These are phyloP conservation scores for Cherax destructor DNA, from an alignment of 1,140 invertebrate genomes.

Conservation along the genomic window DNA sequence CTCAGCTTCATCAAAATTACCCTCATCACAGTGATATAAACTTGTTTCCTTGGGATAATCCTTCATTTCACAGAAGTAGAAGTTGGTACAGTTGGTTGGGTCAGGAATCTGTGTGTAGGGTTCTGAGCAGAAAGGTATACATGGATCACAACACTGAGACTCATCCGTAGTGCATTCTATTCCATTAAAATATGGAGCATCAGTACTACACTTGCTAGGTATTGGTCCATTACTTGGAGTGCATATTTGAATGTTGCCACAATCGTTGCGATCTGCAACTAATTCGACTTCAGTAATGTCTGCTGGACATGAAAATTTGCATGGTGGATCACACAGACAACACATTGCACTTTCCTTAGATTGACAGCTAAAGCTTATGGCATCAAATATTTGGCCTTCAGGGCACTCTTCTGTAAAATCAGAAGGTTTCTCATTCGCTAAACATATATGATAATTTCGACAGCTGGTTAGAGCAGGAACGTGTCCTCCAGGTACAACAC, in stretches of 20 bases:
- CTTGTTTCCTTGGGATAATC: not conserved
- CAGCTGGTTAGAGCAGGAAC: conserved; percentile 9
- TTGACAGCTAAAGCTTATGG: not conserved
- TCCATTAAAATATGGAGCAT: not conserved
- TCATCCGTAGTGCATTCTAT: not conserved
- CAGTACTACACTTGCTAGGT: not conserved
- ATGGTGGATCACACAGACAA: not conserved
- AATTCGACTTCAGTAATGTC: not conserved
- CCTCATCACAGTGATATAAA: not conserved
- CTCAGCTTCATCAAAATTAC: not conserved
- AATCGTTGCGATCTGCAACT: not conserved
- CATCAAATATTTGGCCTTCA: not conserved
- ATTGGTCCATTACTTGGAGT: not conserved
- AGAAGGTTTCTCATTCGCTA: not conserved
- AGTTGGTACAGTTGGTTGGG: not conserved
- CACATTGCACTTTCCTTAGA: not conserved
- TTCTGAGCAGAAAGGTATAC: not conserved
- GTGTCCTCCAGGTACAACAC: too few species aligned
- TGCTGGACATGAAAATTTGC: not conserved
- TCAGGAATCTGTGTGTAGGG: conserved; percentile 1
- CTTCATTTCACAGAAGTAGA: not conserved
- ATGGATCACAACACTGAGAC: not conserved
- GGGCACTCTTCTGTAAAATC: not conserved
- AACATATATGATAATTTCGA: not conserved
- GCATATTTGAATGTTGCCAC: not conserved